phyloP scores from a whole-genome alignment of 2,888 invertebrate species.

The Xylota sylvarum region DNA sequence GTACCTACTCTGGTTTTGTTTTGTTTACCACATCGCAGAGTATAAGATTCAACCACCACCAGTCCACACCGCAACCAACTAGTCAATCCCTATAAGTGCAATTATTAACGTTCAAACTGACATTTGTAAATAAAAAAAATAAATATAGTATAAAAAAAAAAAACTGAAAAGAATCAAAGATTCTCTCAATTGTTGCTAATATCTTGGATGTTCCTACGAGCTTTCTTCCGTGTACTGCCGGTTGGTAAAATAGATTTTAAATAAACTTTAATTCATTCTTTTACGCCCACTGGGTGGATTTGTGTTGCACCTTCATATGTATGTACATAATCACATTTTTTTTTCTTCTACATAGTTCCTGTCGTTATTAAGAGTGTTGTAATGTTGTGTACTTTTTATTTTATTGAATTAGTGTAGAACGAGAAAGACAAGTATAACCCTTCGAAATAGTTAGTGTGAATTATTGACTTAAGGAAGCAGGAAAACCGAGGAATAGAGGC shows the following conservation, averaged over 20 bases:
- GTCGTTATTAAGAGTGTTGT: too few relatives aligned
- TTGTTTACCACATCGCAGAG: conserved; percentile 61
- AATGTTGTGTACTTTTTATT: conserved; percentile 6
- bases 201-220: conserved; percentile 84
- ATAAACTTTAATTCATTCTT: conserved; percentile 17
- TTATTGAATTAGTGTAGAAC: conserved; percentile 41
- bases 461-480: conserved; percentile 41
- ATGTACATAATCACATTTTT: too few relatives aligned
- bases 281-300: not conserved
- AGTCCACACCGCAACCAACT: conserved; percentile 50
- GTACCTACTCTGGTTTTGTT: conserved; percentile 38
- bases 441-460: conserved; percentile 26
- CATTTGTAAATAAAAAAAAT: conserved; percentile 32
- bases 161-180: conserved; percentile 16
- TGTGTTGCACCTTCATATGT: conserved; percentile 21
- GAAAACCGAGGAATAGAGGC: conserved; percentile 14
- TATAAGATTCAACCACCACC: conserved; percentile 29
- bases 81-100: conserved; percentile 76
- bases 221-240: conserved; percentile 83
- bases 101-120: conserved; percentile 53
- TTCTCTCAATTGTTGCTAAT: conserved; percentile 46
- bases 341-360: not conserved
- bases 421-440: not conserved
- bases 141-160: conserved; percentile 3
- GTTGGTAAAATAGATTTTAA: conserved; percentile 80